Conservation (phyloP, 2,113 vertebrate species). For the Hippocampus mohnikei region DNA sequence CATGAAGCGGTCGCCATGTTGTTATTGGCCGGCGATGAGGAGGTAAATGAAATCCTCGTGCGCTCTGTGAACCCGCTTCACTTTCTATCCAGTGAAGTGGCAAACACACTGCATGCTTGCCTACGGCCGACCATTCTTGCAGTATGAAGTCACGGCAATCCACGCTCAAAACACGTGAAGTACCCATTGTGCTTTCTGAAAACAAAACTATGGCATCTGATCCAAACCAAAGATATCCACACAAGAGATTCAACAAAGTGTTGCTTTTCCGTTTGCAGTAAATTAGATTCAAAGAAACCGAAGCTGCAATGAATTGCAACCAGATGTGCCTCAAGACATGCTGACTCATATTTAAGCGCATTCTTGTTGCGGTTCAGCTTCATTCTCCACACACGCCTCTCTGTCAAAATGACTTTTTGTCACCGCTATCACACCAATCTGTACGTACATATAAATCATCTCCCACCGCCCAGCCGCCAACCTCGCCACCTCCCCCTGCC, state of each 20-base stretch:
- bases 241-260: not conserved
- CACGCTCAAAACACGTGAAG: slow-evolving; percentile 28
- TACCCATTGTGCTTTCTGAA: slow-evolving; percentile 10
- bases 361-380: slow-evolving; percentile 14
- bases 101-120: not conserved
- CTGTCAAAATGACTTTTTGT: not conserved
- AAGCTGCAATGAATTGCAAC: slow-evolving; percentile 44
- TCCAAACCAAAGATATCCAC: not conserved
- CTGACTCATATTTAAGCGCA: not conserved
- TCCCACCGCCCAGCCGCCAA: slow-evolving; percentile 3
- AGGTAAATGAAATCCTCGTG: not conserved
- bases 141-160: slow-evolving; percentile 47
- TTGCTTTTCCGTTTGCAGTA: not conserved
- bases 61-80: not conserved
- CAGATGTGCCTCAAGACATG: slow-evolving; percentile 55
- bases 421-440: slow-evolving; percentile 4
- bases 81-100: not conserved
- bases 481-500: slow-evolving; percentile 1
- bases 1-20: not conserved
- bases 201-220: not conserved
- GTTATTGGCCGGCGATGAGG: not conserved
- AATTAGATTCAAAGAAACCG: slow-evolving; percentile 26
- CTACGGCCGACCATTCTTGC: slow-evolving; percentile 48
- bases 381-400: not conserved
- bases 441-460: not conserved